A percentile compares a stretch with the other conserved stretches of the same genome.
Evolutionary conservation across 2,797 vertebrate species (phyloP).

Genomic region (Crenichthys baileyi): DNA sequence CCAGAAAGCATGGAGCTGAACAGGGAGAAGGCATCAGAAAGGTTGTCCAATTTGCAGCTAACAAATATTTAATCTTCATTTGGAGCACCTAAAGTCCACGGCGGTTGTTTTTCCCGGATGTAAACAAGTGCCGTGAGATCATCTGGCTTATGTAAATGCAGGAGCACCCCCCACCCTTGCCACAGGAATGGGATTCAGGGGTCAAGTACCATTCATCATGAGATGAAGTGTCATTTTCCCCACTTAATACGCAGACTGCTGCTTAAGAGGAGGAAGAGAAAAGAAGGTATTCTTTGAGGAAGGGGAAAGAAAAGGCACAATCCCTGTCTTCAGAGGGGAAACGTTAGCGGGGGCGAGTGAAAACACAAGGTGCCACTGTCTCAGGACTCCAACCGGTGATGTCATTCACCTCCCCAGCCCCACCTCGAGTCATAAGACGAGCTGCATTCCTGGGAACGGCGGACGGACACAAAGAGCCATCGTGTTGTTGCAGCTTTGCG

Average conservation of each 20-base stretch:
- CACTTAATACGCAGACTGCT: slow-evolving; percentile 81
- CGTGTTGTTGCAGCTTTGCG: slow-evolving; percentile 86
- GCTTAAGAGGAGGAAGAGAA: slow-evolving; percentile 72
- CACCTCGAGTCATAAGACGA: slow-evolving; percentile 94
- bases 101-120: slow-evolving; percentile 25
- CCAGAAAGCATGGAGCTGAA: slow-evolving; percentile 20
- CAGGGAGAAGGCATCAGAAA: slow-evolving; percentile 45
- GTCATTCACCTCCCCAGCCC: slow-evolving; percentile 86
- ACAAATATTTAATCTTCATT: slow-evolving; percentile 84
- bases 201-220: slow-evolving; percentile 99
- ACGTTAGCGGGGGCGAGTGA: slow-evolving; percentile 70
- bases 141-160: slow-evolving; percentile 89
- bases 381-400: slow-evolving; percentile 91
- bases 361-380: slow-evolving; percentile 98
- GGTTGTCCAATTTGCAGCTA: slow-evolving; percentile 66
- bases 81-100: slow-evolving; percentile 62
- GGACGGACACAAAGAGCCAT: slow-evolving; percentile 88
- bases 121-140: slow-evolving; percentile 72
- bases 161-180: slow-evolving; percentile 56
- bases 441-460: slow-evolving; percentile 90
- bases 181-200: slow-evolving; percentile 83
- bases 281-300: slow-evolving; percentile 94
- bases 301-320: slow-evolving; percentile 84
- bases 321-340: slow-evolving; percentile 83
- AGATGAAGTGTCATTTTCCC: slow-evolving; percentile 95